A percentile compares a stretch with the other conserved stretches of the same genome.
phyloP scores from a whole-genome alignment of 2,888 invertebrate species.

The Plemyria rubiginata region DNA sequence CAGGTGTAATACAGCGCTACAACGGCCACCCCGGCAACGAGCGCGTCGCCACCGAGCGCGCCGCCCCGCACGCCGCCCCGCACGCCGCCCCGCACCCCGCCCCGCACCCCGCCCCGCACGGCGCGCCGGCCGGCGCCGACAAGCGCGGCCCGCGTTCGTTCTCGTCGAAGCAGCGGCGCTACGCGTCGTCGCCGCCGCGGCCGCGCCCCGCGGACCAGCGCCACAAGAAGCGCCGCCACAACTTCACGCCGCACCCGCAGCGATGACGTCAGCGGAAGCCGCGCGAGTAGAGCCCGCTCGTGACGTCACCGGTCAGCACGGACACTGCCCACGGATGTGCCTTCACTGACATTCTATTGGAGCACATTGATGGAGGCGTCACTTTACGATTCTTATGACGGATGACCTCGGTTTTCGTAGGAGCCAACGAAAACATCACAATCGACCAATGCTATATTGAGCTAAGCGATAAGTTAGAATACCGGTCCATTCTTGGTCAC shows the following conservation, averaged over 20 bases:
- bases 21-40: slow-evolving; percentile 36
- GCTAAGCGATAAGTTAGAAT: too few relatives aligned
- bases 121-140: slow-evolving; percentile 41
- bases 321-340: too few relatives aligned
- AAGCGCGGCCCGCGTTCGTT: slow-evolving; percentile 48
- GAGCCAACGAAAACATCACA: too few relatives aligned
- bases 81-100: background rate
- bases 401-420: background rate
- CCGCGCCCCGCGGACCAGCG: slow-evolving; percentile 39
- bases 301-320: background rate
- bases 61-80: background rate
- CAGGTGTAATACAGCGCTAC: slow-evolving; percentile 73
- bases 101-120: slow-evolving; percentile 36
- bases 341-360: too few relatives aligned
- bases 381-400: background rate
- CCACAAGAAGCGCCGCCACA: slow-evolving; percentile 60
- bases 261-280: slow-evolving; percentile 52
- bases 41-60: background rate
- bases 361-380: too few relatives aligned
- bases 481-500: background rate
- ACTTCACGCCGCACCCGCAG: slow-evolving; percentile 55
- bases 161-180: slow-evolving; percentile 61
- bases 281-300: background rate
- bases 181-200: slow-evolving; percentile 44
- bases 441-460: too few relatives aligned